Evolutionary conservation across 2,113 vertebrate species (phyloP).

Genomic region (Tamias sibiricus): DNA sequence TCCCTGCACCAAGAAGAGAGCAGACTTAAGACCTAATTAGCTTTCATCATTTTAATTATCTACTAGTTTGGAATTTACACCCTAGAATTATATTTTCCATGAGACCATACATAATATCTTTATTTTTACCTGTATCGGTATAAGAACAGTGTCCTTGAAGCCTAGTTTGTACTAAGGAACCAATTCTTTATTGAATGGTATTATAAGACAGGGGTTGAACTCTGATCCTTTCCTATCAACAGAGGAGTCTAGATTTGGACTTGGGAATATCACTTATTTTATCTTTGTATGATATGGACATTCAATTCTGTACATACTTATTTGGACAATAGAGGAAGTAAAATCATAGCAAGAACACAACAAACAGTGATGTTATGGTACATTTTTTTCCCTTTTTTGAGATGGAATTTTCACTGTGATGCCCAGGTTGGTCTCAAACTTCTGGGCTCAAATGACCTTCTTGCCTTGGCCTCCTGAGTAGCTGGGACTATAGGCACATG

Average conservation of each 20-base stretch:
- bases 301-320: not conserved
- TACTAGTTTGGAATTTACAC: constrained; percentile 1
- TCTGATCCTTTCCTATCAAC: not conserved
- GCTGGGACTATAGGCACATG: not conserved
- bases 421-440: not conserved
- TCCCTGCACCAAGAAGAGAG: not conserved
- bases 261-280: not conserved
- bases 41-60: constrained; percentile 8
- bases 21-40: not conserved
- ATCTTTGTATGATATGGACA: constrained; percentile 8
- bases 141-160: not conserved
- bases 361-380: not conserved
- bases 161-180: not conserved
- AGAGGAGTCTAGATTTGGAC: not conserved
- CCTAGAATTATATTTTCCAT: constrained; percentile 33
- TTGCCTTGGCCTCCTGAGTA: not conserved
- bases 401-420: not conserved
- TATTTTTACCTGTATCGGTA: not conserved
- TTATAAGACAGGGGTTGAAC: not conserved
- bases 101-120: not conserved
- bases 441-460: not conserved
- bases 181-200: not conserved
- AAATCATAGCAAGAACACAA: not conserved
- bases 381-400: not conserved
- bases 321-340: not conserved